These are phyloP conservation scores for Palythoa grandis DNA, from an alignment of 92 coral and sea anemone species.

Conservation along the genomic window DNA sequence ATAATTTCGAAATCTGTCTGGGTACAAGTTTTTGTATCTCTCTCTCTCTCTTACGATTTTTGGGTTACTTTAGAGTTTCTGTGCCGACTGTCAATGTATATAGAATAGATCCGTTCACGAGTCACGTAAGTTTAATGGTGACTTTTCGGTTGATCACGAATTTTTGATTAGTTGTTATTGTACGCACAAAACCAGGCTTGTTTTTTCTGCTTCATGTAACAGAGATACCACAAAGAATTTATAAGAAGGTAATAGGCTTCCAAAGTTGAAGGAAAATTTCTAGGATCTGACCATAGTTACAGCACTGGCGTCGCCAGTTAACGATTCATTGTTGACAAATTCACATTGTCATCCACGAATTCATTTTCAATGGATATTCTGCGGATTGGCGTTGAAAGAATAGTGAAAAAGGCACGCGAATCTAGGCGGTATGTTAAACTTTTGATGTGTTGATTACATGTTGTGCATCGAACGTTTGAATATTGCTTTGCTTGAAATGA, in stretches of 20 bases:
- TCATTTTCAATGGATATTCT: constrained; percentile 1
- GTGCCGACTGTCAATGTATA: neutral
- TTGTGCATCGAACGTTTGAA: too few relatives aligned
- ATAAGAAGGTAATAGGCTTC: neutral
- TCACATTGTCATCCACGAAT: neutral
- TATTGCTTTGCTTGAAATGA: too few relatives aligned
- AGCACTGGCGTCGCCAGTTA: neutral
- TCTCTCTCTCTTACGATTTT: neutral
- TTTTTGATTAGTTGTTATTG: neutral
- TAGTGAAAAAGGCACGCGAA: neutral
- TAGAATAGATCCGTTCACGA: neutral
- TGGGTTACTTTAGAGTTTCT: neutral
- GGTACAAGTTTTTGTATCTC: neutral
- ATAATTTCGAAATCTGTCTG: neutral
- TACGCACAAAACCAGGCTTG: neutral
- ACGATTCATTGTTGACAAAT: neutral
- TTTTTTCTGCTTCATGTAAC: constrained; percentile 3
- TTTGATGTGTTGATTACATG: too few relatives aligned
- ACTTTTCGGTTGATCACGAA: neutral
- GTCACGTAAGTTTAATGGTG: constrained; percentile 10
- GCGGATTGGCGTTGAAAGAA: constrained; percentile 1
- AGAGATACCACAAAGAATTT: neutral
- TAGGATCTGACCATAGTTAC: neutral
- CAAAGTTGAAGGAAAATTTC: neutral
- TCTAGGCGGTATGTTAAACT: too few relatives aligned